Evolutionary conservation across 2,797 vertebrate species (phyloP).

Genomic region (Lacerta bilineata): DNA sequence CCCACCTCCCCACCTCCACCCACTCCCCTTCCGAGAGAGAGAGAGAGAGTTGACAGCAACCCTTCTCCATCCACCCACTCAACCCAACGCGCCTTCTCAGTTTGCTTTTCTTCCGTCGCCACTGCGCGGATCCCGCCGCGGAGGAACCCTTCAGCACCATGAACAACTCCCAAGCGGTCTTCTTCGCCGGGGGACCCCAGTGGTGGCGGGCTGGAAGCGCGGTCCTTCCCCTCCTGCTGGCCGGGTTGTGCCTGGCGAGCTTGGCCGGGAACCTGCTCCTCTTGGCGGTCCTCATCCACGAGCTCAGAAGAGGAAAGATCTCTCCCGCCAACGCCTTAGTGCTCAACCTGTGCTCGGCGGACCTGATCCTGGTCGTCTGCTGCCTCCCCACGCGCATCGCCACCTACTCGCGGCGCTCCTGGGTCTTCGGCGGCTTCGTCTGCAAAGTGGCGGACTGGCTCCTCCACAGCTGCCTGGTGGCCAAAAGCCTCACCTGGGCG

Average conservation of each 20-base stretch:
- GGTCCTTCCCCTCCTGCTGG: conserved; percentile 78
- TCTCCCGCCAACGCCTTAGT: conserved; percentile 81
- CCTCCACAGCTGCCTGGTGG: conserved; percentile 82
- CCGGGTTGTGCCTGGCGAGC: conserved; percentile 79
- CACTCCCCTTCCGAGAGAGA: not conserved
- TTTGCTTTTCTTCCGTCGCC: not conserved
- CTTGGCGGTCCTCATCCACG: conserved; percentile 76
- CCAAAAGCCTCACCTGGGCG: conserved; percentile 83
- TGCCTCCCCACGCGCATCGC: conserved; percentile 82
- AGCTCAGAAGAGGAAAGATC: conserved; percentile 74
- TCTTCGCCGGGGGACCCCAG: conserved; percentile 78
- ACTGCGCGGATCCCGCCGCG: not conserved
- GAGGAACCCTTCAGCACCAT: conserved; percentile 56
- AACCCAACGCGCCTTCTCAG: no score
- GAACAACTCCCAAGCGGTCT: conserved; percentile 75
- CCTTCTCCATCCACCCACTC: not conserved
- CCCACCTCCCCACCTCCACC: no score
- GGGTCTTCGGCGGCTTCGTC: conserved; percentile 80
- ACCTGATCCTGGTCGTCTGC: conserved; percentile 80
- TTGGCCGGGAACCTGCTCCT: conserved; percentile 82
- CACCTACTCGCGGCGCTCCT: conserved; percentile 79
- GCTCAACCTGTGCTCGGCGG: conserved; percentile 78
- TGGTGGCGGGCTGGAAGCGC: conserved; percentile 58
- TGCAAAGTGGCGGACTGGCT: conserved; percentile 86
- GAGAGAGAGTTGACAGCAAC: no score